Percentiles rank a stretch among this genome's conserved stretches.
Evolutionary conservation across 2,888 invertebrate genomes (phyloP).

Genomic region (Abrostola triplasia): DNA sequence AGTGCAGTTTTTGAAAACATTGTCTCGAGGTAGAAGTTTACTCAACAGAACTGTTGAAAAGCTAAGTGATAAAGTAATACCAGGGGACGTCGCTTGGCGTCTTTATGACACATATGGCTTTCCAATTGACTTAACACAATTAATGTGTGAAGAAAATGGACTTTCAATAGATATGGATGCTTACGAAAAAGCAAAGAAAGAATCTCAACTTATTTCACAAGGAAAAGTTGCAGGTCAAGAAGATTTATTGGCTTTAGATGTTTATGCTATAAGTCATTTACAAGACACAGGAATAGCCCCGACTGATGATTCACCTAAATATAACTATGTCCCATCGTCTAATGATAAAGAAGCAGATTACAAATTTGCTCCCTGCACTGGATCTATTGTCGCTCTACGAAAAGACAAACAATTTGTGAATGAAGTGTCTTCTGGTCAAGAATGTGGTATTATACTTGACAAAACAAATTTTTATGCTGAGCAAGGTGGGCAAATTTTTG

Average conservation of each 20-base stretch:
- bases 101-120: conserved; percentile 99
- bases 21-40: conserved; percentile 95
- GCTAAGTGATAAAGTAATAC: conserved; percentile 91
- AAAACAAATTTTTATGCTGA: conserved; percentile 99
- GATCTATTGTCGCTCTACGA: conserved; percentile 94
- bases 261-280: conserved; percentile 97
- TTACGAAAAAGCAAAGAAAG: conserved; percentile 97
- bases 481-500: conserved; percentile 99
- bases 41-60: conserved; percentile 97
- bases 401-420: conserved; percentile 95
- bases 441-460: conserved; percentile 97
- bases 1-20: conserved; percentile 98
- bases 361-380: conserved; percentile 91
- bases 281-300: conserved; percentile 92
- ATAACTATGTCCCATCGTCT: conserved; percentile 92
- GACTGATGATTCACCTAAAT: conserved; percentile 97
- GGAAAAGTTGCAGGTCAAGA: conserved; percentile 94
- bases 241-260: conserved; percentile 96
- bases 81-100: conserved; percentile 99
- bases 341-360: conserved; percentile 92
- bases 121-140: conserved; percentile 98
- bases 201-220: conserved; percentile 96
- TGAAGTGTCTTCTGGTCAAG: conserved; percentile 93
- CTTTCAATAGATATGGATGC: conserved; percentile 94
- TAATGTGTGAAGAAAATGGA: conserved; percentile 99